phyloP scores from a whole-genome alignment of 2,797 vertebrate genomes.

The Pangasius krempfi region DNA sequence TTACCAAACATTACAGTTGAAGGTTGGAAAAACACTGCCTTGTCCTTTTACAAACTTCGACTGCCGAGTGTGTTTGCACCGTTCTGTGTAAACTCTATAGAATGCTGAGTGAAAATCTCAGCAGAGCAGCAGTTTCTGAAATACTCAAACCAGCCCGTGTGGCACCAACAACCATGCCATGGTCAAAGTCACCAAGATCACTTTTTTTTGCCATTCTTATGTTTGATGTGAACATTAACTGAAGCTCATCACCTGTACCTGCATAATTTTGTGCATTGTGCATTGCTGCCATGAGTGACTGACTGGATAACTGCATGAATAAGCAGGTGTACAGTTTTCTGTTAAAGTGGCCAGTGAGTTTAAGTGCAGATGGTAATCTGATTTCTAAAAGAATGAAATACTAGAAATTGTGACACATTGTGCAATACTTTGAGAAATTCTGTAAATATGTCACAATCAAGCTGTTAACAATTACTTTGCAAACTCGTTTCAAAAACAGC shows the following conservation, averaged over 20 bases:
- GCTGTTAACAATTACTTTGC: not conserved
- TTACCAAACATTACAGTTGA: not conserved
- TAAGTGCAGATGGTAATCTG: not conserved
- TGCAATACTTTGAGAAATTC: not conserved
- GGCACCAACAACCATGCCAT: not conserved
- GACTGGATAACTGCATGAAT: not conserved
- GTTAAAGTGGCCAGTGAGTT: not conserved
- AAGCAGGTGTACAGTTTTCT: not conserved
- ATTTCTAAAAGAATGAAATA: not conserved
- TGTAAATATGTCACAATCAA: not conserved
- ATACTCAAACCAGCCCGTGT: not conserved
- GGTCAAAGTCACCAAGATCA: not conserved
- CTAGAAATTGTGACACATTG: not conserved
- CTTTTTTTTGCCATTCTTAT: not conserved
- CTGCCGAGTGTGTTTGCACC: not conserved
- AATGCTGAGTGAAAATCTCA: no score
- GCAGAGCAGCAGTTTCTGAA: not conserved
- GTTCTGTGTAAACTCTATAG: not conserved
- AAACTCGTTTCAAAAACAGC: not conserved
- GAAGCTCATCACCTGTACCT: not conserved
- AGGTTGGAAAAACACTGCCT: not conserved
- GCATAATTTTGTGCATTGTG: not conserved
- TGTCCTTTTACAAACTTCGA: not conserved
- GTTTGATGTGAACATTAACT: not conserved
- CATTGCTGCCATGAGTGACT: not conserved